Evolutionary conservation across 2,113 vertebrate species (phyloP).

Genomic region (Zapornia atra): DNA sequence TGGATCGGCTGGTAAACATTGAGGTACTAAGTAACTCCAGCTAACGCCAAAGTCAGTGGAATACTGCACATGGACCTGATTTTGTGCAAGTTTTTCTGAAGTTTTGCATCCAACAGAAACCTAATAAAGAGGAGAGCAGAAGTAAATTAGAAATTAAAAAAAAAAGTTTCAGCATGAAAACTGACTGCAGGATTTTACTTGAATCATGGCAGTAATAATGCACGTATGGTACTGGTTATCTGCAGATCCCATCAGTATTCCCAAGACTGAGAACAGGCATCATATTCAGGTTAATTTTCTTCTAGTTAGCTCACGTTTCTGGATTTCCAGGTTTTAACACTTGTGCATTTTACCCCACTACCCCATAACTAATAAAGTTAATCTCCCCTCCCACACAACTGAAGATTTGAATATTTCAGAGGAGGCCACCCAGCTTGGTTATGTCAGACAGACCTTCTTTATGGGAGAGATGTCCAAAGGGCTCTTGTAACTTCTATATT

Average conservation of each 20-base stretch:
- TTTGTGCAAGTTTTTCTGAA: constrained; percentile 87
- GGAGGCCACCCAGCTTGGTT: not conserved
- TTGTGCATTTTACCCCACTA: not conserved
- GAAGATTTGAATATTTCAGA: not conserved
- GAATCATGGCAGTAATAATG: not conserved
- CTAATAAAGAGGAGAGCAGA: constrained; percentile 69
- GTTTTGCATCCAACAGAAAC: constrained; percentile 91
- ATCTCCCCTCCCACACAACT: not conserved
- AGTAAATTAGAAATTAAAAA: not conserved
- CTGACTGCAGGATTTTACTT: not conserved
- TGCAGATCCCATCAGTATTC: not conserved
- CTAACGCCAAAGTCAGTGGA: constrained; percentile 95
- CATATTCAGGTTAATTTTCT: not conserved
- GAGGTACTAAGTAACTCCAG: constrained; percentile 94
- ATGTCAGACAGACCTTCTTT: not conserved
- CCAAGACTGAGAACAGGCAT: not conserved
- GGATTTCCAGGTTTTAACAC: not conserved
- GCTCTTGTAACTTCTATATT: not conserved
- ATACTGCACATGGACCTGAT: constrained; percentile 94
- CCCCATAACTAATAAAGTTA: not conserved
- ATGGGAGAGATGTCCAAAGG: not conserved
- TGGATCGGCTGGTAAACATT: constrained; percentile 94
- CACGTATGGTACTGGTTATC: not conserved
- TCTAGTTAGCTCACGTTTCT: not conserved
- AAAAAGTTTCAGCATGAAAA: not conserved